Evolutionary conservation across 2,888 invertebrate genomes (phyloP), one percentile per base, ranked within the genome.

Genomic region (Ceramica pisi): DNA sequence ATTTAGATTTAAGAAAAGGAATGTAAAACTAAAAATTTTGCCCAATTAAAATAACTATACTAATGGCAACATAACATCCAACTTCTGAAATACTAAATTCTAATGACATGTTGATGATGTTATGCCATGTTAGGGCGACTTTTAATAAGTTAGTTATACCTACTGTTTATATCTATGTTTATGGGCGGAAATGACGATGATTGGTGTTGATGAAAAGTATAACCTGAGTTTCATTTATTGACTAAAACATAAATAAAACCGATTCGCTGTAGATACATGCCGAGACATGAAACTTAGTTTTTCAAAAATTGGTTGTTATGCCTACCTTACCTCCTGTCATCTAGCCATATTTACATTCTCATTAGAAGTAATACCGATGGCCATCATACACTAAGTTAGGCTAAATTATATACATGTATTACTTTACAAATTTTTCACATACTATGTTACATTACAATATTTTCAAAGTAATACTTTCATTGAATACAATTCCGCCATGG

Each of bases 391-490:
- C 80, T 86, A 86, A 75, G 82, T 75, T 80, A 84, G 80, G 75
- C 80, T 83, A 83, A 78, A 65, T 80, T 83, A 82, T 91, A 86
- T 88, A 91, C 89, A 90, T 71, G 81, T 82, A 86, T 87, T 88
- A 89, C 85, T 90, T 87, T 91, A 91, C 89, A 90, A 78, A 79
- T 83, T 83, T 75, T 76, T 76, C 86, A 85, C 81, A 82, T 84
- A 88, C 78, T 84, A 88, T 87, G 71, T 82, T 88, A 89, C 86
- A 89, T 81, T 84, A 88, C 50, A 69, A 80, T 80, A 86, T 83
- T 80, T 79, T 83, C 83, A 92, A 92, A 92, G 86, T 94, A 95
- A 95, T 94, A 95, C 95, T 95, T 87, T 91, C 84, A 90, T 91
- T 91, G 90, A 94, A 94, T 94, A 94, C 94, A 88, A 88, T 88